Evolutionary conservation across 1,140 invertebrate genomes (phyloP).

Genomic region (Leptopilina boulardi): DNA sequence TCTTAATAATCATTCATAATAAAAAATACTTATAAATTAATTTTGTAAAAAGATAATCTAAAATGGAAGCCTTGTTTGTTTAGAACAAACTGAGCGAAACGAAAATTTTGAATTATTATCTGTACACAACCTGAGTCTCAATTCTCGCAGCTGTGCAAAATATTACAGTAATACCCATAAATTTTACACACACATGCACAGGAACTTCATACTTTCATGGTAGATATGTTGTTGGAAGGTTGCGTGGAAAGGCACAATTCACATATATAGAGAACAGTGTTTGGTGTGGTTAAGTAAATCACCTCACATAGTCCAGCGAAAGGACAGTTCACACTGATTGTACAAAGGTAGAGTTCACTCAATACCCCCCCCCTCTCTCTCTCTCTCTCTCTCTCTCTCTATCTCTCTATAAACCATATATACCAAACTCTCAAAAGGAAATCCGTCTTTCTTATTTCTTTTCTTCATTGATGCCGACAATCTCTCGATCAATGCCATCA

Average conservation of each 20-base stretch:
- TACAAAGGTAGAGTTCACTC: conserved; percentile 17
- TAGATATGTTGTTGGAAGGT: conserved; percentile 7
- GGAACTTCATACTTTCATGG: background rate
- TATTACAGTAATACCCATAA: conserved; percentile 1
- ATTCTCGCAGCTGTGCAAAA: conserved; percentile 12
- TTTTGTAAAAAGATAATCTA: too few relatives aligned
- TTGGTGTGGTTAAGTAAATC: conserved; percentile 13
- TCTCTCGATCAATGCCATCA: conserved; percentile 27
- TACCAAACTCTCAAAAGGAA: conserved; percentile 3
- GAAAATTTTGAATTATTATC: conserved; percentile 6
- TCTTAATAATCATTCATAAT: too few relatives aligned
- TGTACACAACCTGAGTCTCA: background rate
- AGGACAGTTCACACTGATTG: conserved; percentile 12
- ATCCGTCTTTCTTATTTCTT: conserved; percentile 12
- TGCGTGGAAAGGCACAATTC: conserved; percentile 7
- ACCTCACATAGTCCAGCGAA: background rate
- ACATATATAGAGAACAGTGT: too few relatives aligned
- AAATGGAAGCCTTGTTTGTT: background rate
- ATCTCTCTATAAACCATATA: too few relatives aligned
- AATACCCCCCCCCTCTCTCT: background rate
- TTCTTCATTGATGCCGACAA: conserved; percentile 19
- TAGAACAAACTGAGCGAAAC: background rate
- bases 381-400: too few relatives aligned
- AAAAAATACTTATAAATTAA: too few relatives aligned
- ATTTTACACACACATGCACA: background rate